These are phyloP conservation scores for Ptychodera flava DNA, from an alignment of 35 echinoderm and acorn worm genomes.

Conservation along the genomic window DNA sequence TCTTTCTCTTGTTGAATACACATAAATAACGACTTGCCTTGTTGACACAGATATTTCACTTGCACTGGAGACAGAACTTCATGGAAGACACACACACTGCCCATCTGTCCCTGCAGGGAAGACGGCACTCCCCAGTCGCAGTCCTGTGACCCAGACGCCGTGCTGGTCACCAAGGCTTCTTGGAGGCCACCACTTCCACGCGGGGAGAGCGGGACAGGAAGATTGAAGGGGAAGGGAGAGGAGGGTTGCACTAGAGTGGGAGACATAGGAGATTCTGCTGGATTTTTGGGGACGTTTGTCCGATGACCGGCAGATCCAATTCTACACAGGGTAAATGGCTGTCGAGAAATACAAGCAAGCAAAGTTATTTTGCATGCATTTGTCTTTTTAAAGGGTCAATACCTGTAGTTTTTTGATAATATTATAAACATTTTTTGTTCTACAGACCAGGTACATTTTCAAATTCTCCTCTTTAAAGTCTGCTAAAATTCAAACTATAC, in stretches of 20 bases:
- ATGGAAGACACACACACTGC: conserved; percentile 90
- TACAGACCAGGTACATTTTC: too few relatives aligned
- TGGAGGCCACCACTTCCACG: conserved; percentile 5
- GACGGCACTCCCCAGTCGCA: conserved; percentile 56
- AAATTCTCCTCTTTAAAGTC: too few relatives aligned
- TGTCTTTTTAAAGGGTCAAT: too few relatives aligned
- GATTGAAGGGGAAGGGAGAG: conserved; percentile 17
- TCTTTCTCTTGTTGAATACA: too few relatives aligned
- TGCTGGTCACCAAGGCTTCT: conserved; percentile 34
- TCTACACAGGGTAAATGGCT: conserved; percentile 9
- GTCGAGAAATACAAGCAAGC: neutral
- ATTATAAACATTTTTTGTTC: too few relatives aligned
- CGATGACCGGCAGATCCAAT: neutral
- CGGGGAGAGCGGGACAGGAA: neutral
- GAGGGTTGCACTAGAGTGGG: neutral
- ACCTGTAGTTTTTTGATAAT: too few relatives aligned
- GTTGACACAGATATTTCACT: conserved; percentile 70
- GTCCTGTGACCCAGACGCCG: conserved; percentile 61
- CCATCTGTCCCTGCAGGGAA: conserved; percentile 88
- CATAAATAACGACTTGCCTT: too few relatives aligned
- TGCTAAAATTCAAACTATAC: too few relatives aligned
- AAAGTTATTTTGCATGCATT: too few relatives aligned
- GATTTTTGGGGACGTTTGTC: neutral
- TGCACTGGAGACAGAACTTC: conserved; percentile 61
- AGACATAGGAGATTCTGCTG: conserved; percentile 12